Evolutionary conservation across 2,888 invertebrate genomes (phyloP).

Genomic region (Cybosia mesomella): DNA sequence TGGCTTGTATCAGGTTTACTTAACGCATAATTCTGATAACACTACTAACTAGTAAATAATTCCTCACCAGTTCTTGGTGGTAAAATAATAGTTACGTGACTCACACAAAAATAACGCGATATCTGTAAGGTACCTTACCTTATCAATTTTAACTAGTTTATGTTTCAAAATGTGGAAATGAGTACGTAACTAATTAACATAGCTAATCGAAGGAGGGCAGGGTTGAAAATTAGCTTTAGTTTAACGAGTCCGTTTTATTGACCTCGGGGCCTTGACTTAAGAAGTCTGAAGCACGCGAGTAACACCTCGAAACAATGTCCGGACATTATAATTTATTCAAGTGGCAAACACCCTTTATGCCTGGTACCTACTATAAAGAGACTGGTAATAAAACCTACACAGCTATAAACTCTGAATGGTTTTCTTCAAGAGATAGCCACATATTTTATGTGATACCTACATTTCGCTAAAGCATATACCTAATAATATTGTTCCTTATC

Average conservation of each 20-base stretch:
- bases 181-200: constrained; percentile 60
- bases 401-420: constrained; percentile 29
- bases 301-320: constrained; percentile 44
- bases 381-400: constrained; percentile 36
- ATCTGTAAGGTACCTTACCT: constrained; percentile 25
- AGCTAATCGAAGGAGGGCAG: constrained; percentile 65
- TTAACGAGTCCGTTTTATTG: constrained; percentile 63
- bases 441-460: constrained; percentile 10
- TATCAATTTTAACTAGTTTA: constrained; percentile 30
- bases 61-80: not conserved
- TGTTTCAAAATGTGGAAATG: constrained; percentile 52
- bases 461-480: constrained; percentile 10
- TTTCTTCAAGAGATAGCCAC: constrained; percentile 26
- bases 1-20: not conserved
- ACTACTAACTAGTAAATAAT: not conserved
- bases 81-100: constrained; percentile 27
- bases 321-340: constrained; percentile 45
- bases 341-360: constrained; percentile 30
- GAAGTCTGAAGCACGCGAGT: constrained; percentile 63
- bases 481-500: constrained; percentile 16
- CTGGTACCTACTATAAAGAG: constrained; percentile 12
- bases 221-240: constrained; percentile 62
- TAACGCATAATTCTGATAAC: not conserved
- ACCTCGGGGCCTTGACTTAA: constrained; percentile 61
- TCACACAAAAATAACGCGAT: constrained; percentile 20